phyloP scores from a whole-genome alignment of 2,888 invertebrate species.

The Pseudeuparius sepicola region DNA sequence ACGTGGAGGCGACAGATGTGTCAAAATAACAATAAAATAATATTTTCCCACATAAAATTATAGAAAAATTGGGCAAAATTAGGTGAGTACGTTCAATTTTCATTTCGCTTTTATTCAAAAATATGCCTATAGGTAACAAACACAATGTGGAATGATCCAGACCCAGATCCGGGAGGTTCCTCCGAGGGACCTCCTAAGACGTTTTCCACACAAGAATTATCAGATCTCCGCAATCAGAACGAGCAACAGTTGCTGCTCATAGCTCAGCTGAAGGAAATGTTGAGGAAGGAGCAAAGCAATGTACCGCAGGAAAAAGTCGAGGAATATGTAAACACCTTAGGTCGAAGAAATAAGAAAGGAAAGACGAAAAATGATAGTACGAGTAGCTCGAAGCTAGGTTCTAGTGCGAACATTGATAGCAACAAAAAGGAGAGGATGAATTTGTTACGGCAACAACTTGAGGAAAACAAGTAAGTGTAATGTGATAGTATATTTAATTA shows the following conservation, averaged over 20 bases:
- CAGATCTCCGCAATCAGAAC: slow-evolving; percentile 36
- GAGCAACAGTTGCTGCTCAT: slow-evolving; percentile 38
- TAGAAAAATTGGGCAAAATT: no score
- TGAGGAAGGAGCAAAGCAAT: slow-evolving; percentile 37
- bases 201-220: slow-evolving; percentile 27
- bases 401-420: slow-evolving; percentile 35
- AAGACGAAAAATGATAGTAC: slow-evolving; percentile 27
- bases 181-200: slow-evolving; percentile 19
- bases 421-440: slow-evolving; percentile 41
- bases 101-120: not conserved
- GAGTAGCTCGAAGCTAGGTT: slow-evolving; percentile 17
- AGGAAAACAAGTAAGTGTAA: slow-evolving; percentile 41
- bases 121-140: slow-evolving; percentile 14
- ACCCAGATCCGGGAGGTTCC: slow-evolving; percentile 29
- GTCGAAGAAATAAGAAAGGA: slow-evolving; percentile 34
- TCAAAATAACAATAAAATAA: slow-evolving; percentile 12
- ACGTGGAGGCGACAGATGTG: slow-evolving; percentile 17
- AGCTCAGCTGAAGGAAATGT: slow-evolving; percentile 39
- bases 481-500: no score
- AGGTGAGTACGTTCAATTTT: slow-evolving; percentile 2
- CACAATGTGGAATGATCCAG: slow-evolving; percentile 35
- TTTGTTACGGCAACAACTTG: slow-evolving; percentile 44
- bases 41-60: no score
- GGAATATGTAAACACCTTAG: slow-evolving; percentile 38
- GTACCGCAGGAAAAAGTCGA: slow-evolving; percentile 39